These are phyloP conservation scores for Propithecus coquereli DNA, from an alignment of 2,113 vertebrate genomes.

Conservation along the genomic window DNA sequence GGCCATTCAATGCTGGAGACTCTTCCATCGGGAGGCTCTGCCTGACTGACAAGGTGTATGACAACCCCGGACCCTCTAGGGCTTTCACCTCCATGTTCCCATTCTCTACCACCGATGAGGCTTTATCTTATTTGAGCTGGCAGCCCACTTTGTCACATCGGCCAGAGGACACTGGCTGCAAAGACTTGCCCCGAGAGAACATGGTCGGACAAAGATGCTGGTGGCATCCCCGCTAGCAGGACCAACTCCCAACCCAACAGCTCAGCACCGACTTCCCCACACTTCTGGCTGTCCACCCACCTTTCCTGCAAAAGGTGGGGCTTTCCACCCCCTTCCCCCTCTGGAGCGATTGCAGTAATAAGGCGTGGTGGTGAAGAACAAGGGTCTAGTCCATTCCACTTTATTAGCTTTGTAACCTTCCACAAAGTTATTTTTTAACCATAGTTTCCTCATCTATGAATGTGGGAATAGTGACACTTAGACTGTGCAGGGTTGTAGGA, in stretches of 20 bases:
- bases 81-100: slow-evolving; percentile 69
- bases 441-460: neutral
- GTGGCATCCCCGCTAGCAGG: neutral
- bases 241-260: neutral
- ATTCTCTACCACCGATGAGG: neutral
- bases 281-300: neutral
- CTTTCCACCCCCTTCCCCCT: neutral
- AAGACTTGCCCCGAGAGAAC: neutral
- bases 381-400: neutral
- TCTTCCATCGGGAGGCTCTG: slow-evolving; percentile 67
- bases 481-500: neutral
- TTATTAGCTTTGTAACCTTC: neutral
- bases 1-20: slow-evolving; percentile 74
- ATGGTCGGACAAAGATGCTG: neutral
- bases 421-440: slow-evolving; percentile 49
- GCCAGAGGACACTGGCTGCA: neutral
- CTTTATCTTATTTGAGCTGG: neutral
- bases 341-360: neutral
- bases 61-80: slow-evolving; percentile 74
- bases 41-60: slow-evolving; percentile 74
- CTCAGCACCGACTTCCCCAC: neutral
- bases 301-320: neutral
- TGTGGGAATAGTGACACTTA: neutral
- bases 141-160: neutral
- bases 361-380: neutral